These are phyloP conservation scores for human (Homo sapiens) DNA, from an alignment of 2,113 vertebrate genomes.

Conservation along the genomic window GRCh38 chrX:40642001-40642500, in stretches of 20 bases:
- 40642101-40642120: background rate
- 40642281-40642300: background rate
- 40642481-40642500: background rate
- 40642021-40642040: background rate
- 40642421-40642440: background rate
- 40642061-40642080: background rate
- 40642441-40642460: background rate
- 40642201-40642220: background rate
- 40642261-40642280: background rate
- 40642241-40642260: background rate
- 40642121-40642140: background rate
- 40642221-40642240: background rate
- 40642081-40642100: background rate
- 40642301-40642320: background rate
- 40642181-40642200: background rate
- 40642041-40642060: background rate
- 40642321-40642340: background rate
- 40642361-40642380: background rate
- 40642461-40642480: background rate
- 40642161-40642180: background rate
- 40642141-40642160: background rate
- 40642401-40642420: background rate
- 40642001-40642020: background rate
- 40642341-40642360: background rate
- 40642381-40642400: background rate